Percentiles rank a stretch among this genome's conserved stretches.
phyloP scores from a whole-genome alignment of 2,113 vertebrate genomes.

The Saimiri boliviensis region DNA sequence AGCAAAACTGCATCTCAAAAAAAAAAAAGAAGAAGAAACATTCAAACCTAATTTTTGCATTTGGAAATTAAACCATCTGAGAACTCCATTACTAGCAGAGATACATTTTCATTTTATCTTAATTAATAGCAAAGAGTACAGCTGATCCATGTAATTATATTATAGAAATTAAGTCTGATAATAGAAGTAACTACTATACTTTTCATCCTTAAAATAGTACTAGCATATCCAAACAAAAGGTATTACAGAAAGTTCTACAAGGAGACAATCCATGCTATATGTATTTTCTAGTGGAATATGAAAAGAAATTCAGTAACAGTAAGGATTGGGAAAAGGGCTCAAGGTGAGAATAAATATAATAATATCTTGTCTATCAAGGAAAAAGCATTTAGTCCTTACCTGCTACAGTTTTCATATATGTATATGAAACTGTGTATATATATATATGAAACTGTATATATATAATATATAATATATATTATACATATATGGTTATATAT shows the following conservation, averaged over 20 bases:
- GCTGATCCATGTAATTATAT: not conserved
- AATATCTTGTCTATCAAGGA: not conserved
- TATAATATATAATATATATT: too few species aligned
- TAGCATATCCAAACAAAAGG: not conserved
- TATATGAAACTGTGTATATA: too few species aligned
- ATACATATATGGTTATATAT: not conserved
- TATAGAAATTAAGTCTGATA: not conserved
- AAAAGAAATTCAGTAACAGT: not conserved
- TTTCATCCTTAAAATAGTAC: not conserved
- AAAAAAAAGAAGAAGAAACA: not conserved
- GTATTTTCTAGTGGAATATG: not conserved
- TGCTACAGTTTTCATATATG: not conserved
- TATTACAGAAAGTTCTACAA: not conserved
- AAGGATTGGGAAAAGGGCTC: not conserved
- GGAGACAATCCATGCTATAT: not conserved
- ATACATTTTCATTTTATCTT: not conserved
- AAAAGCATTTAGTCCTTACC: not conserved
- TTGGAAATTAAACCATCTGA: not conserved
- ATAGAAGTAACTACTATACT: not conserved
- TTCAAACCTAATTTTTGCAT: not conserved
- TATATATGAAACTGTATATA: too few species aligned
- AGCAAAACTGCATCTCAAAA: too few species aligned
- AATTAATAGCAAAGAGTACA: not conserved
- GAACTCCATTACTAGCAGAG: not conserved
- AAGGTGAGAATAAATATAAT: not conserved